Conservation (phyloP, 2,797 vertebrate species). For the Phalloptychus januarius region DNA sequence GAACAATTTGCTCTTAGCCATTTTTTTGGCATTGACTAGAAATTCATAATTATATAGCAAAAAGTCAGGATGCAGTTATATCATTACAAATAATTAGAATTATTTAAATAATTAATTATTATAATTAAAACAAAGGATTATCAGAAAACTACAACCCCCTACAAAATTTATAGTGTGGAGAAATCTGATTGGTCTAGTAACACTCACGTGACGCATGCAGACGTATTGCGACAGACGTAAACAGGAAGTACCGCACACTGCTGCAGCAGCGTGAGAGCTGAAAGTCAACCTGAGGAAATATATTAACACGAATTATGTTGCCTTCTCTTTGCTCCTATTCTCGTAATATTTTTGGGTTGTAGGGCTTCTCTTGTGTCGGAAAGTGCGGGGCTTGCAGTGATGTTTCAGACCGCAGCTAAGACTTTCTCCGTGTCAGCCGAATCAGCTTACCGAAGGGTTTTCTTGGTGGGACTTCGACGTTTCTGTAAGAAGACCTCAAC, state of each 20-base stretch:
- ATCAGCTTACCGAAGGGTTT: slow-evolving; percentile 7
- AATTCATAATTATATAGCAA: not conserved
- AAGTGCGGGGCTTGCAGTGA: not conserved
- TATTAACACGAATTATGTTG: not conserved
- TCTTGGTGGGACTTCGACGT: slow-evolving; percentile 20
- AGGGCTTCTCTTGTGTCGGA: not conserved
- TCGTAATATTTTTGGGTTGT: not conserved
- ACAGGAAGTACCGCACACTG: slow-evolving; percentile 60
- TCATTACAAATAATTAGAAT: not conserved
- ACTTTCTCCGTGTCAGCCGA: slow-evolving; percentile 4
- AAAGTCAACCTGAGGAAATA: slow-evolving; percentile 54
- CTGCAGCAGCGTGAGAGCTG: slow-evolving; percentile 61
- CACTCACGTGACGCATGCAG: slow-evolving; percentile 28
- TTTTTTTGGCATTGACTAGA: not conserved
- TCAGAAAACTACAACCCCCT: slow-evolving; percentile 49
- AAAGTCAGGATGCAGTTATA: not conserved
- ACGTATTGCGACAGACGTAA: slow-evolving; percentile 44
- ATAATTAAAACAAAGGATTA: not conserved
- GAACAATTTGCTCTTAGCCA: not conserved
- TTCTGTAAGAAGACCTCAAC: slow-evolving; percentile 52
- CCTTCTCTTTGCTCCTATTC: not conserved
- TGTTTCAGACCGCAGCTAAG: slow-evolving; percentile 54
- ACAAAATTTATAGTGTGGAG: rapidly evolving
- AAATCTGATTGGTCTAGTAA: slow-evolving; percentile 48
- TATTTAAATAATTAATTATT: not conserved